Conservation (phyloP, 2,113 vertebrate genomes). For the Syrmaticus mikado region DNA sequence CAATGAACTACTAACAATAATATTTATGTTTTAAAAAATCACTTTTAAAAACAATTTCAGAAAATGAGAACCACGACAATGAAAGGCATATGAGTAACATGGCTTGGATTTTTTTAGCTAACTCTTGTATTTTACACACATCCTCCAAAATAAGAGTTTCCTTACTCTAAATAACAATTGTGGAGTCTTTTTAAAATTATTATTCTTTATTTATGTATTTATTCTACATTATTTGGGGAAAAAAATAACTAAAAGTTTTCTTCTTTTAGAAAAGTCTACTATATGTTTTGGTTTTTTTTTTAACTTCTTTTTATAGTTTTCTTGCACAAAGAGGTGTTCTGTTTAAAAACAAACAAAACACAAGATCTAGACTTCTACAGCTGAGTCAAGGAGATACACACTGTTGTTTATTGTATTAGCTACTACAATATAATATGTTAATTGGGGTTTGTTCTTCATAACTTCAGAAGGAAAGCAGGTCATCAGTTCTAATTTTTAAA, state of each 20-base stretch:
- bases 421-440: neutral
- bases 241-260: neutral
- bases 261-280: neutral
- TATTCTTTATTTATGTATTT: neutral
- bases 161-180: too few species aligned
- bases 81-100: neutral
- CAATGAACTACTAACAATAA: neutral
- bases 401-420: accelerated
- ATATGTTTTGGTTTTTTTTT: neutral
- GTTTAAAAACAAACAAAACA: neutral
- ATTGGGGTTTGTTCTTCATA: neutral
- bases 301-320: neutral
- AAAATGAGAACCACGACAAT: neutral
- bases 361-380: neutral
- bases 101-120: neutral
- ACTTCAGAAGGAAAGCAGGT: neutral
- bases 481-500: neutral
- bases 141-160: too few species aligned
- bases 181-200: too few species aligned
- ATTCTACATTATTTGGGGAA: neutral
- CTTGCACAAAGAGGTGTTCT: neutral
- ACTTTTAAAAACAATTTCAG: neutral
- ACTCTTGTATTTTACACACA: accelerated
- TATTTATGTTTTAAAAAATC: neutral
- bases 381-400: neutral